Percentiles rank a stretch among this genome's conserved stretches.
phyloP scores from a whole-genome alignment of 2,113 vertebrate species.

The Ciconia boyciana region DNA sequence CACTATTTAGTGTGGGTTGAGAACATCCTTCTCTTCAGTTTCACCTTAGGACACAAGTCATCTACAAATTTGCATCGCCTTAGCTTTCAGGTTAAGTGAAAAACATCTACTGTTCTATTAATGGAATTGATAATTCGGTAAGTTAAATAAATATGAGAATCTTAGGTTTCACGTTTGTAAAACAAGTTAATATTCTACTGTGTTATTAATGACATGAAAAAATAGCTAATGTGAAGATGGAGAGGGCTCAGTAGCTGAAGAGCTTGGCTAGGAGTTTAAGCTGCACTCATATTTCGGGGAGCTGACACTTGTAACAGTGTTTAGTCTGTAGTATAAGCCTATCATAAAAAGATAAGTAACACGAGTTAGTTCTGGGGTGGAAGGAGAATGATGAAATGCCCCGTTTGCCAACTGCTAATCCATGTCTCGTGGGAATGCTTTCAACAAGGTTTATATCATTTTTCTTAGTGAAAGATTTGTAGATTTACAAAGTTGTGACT shows the following conservation, averaged over 20 bases:
- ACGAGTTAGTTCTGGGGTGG: neutral
- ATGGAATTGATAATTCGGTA: neutral
- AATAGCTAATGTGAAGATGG: neutral
- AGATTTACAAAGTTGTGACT: neutral
- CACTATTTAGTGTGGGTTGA: neutral
- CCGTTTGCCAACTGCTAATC: neutral
- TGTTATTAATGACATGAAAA: neutral
- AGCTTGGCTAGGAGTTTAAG: neutral
- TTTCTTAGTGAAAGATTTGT: neutral
- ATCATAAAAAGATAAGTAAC: rapidly evolving
- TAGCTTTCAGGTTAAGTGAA: neutral
- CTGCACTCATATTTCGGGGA: neutral
- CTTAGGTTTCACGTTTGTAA: neutral
- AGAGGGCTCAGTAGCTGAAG: rapidly evolving
- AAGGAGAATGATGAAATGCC: neutral
- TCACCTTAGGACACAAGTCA: neutral
- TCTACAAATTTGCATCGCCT: neutral
- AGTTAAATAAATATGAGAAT: neutral
- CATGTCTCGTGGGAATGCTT: rapidly evolving
- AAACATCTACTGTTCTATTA: neutral
- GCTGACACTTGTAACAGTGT: rapidly evolving
- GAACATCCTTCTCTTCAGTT: neutral
- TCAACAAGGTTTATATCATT: neutral
- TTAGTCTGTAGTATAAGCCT: neutral
- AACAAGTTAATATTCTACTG: neutral